A percentile compares a stretch with the other conserved stretches of the same genome.
phyloP scores from a whole-genome alignment of 2,888 invertebrate genomes.

The Macaria notata region DNA sequence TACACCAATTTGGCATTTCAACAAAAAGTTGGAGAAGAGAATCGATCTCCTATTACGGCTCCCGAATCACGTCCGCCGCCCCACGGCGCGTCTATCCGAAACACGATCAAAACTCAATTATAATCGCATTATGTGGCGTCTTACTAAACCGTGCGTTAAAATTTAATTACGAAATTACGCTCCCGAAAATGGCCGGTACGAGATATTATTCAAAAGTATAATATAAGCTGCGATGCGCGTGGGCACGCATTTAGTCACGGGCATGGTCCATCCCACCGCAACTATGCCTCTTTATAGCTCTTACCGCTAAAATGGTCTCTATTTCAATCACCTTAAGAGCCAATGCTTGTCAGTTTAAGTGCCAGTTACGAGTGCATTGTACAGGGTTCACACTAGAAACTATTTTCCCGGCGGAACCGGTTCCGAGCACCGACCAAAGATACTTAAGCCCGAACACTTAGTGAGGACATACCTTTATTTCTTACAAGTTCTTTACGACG shows the following conservation, averaged over 20 bases:
- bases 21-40: constrained; percentile 9
- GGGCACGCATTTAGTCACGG: constrained; percentile 75
- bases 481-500: constrained; percentile 37
- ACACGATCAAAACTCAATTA: constrained; percentile 62
- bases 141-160: constrained; percentile 66
- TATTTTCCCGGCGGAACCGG: constrained; percentile 66
- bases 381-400: constrained; percentile 55
- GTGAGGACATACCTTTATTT: constrained; percentile 52
- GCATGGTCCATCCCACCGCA: constrained; percentile 52
- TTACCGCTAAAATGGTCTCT: constrained; percentile 16
- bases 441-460: constrained; percentile 53
- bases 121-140: constrained; percentile 64
- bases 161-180: constrained; percentile 67
- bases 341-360: constrained; percentile 1
- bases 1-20: constrained; percentile 3
- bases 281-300: constrained; percentile 62
- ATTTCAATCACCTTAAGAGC: constrained; percentile 11
- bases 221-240: constrained; percentile 63
- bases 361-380: constrained; percentile 28
- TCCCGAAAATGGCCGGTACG: constrained; percentile 54
- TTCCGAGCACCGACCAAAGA: constrained; percentile 54
- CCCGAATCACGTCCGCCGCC: constrained; percentile 31
- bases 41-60: constrained; percentile 16
- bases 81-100: constrained; percentile 43
- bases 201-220: constrained; percentile 60